phyloP scores from a whole-genome alignment of 2,797 vertebrate genomes.

The Sternotherus odoratus region DNA sequence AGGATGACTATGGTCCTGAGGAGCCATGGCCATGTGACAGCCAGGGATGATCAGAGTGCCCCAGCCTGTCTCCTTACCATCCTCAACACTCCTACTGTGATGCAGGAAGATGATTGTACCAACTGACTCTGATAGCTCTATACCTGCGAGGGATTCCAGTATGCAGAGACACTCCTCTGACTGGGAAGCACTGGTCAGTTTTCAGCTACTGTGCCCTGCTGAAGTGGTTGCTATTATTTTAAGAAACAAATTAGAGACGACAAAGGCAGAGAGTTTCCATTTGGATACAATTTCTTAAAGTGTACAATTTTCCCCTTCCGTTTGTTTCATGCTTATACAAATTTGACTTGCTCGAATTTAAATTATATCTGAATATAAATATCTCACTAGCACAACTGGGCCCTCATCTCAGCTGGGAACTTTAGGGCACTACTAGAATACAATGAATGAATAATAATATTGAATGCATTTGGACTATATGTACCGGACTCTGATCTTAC shows the following conservation, averaged over 20 bases:
- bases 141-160: neutral
- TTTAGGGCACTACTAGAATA: neutral
- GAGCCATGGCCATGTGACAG: neutral
- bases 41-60: neutral
- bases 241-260: no score
- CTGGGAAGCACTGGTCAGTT: neutral
- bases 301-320: neutral
- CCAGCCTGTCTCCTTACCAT: rapidly evolving
- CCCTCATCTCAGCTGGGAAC: neutral
- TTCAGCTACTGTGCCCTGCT: neutral
- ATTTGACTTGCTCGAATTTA: neutral
- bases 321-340: neutral
- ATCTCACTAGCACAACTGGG: neutral
- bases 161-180: neutral
- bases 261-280: neutral
- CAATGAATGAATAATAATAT: neutral
- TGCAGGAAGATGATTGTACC: neutral
- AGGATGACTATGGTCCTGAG: neutral
- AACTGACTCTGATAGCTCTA: neutral
- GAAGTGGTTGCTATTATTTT: neutral
- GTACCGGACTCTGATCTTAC: neutral
- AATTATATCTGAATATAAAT: neutral
- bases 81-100: neutral
- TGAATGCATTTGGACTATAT: neutral
- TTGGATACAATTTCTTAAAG: neutral